Evolutionary conservation across 2,888 invertebrate species (phyloP).

Genomic region (Drosophila kokeensis): DNA sequence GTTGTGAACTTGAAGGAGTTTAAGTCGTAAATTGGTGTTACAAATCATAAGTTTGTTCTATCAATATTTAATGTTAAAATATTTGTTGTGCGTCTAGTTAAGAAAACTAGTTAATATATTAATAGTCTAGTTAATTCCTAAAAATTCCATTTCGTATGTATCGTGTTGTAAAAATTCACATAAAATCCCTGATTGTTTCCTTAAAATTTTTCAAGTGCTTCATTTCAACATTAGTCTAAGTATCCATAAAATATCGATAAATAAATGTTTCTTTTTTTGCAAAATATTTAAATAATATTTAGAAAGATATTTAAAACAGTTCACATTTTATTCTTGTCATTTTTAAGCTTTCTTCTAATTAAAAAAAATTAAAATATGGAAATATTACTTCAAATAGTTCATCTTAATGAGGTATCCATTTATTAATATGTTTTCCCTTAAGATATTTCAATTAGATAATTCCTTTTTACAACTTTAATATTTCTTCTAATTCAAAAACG

Average conservation of each 20-base stretch:
- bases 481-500: too few species aligned
- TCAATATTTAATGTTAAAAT: background rate
- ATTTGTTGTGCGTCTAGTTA: background rate
- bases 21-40: background rate
- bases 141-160: background rate
- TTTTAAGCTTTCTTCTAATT: background rate
- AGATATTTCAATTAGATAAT: background rate
- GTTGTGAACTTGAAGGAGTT: slow-evolving; percentile 33
- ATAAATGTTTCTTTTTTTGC: too few species aligned
- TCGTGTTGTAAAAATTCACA: background rate
- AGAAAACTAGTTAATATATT: background rate
- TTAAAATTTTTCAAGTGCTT: background rate
- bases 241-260: too few species aligned
- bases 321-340: background rate
- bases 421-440: background rate
- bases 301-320: background rate
- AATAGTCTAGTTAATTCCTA: background rate
- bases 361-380: background rate
- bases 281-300: too few species aligned
- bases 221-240: too few species aligned
- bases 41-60: background rate
- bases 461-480: background rate
- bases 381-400: background rate
- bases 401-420: background rate
- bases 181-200: background rate